Evolutionary conservation across 2,797 vertebrate species (phyloP), one percentile per base, ranked within the genome.

Genomic region (Siniperca scherzeri): DNA sequence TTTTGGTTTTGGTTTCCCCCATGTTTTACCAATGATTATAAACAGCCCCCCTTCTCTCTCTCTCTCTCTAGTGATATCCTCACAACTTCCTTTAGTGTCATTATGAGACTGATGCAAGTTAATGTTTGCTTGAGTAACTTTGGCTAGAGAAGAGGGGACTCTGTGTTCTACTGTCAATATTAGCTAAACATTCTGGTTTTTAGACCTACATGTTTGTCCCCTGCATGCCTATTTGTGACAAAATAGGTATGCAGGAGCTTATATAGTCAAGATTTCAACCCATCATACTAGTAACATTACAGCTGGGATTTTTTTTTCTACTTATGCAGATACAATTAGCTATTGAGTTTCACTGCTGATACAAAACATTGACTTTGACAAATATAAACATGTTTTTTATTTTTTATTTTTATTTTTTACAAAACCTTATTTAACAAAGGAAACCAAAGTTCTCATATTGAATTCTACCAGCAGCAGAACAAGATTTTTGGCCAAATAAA

Each of bases 11-110:
- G 40, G 33, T 36, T 36, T 6, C n/a, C 40, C 46, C 17, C 1
- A 0, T 16, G 21, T 65, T 55, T 27, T 56, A 33, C 9, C 3
- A 12, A 2, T 17, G 13, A 42, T 46, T 21, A n/a, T 42, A n/a
- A 67, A 69, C 50, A 3, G 42, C 5, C 17, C 4, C 3, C 13
- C 19, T 1, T 14, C 44, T 30, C 30, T 30, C 27, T 30, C 27
- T 30, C 30, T 30, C 13, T 7, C 19, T n/a, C 8, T 25, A 40
- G 36, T 17, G 59, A 50, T 52, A n/a, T 21, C 22, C 11, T 40
- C 2, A 82, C 30, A 16, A 53, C 50, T 72, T 82, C 66, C 61
- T 75, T 59, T 11, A 25, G 27, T 67, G 46, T 60, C 19, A 42
- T 70, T 14, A 27, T 50, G 7, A 60, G 30, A n/a, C 52, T 40